Conservation (phyloP, 1,140 invertebrate genomes). For the Neotoxoptera formosana region DNA sequence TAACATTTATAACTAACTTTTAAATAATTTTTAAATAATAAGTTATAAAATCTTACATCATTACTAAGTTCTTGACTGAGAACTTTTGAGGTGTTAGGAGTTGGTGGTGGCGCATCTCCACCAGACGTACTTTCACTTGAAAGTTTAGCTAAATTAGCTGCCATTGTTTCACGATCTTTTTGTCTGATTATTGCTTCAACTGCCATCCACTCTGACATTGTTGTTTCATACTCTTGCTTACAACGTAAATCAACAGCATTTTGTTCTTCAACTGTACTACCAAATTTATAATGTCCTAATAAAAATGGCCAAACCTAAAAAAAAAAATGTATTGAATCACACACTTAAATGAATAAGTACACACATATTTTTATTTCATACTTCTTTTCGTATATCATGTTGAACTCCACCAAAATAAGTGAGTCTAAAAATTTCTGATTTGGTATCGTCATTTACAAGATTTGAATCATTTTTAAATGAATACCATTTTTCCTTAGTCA, state of each 20-base stretch:
- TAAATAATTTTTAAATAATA: background rate
- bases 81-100: slow-evolving; percentile 55
- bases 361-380: slow-evolving; percentile 60
- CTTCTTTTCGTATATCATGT: slow-evolving; percentile 78
- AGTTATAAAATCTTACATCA: slow-evolving; percentile 64
- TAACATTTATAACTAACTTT: background rate
- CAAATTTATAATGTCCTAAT: slow-evolving; percentile 85
- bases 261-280: slow-evolving; percentile 75
- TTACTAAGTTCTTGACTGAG: slow-evolving; percentile 66
- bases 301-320: slow-evolving; percentile 87
- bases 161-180: slow-evolving; percentile 76
- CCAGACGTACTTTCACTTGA: slow-evolving; percentile 68
- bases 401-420: slow-evolving; percentile 89
- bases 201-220: slow-evolving; percentile 93
- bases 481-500: slow-evolving; percentile 76
- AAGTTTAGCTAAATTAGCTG: slow-evolving; percentile 69
- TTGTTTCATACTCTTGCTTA: slow-evolving; percentile 82
- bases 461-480: slow-evolving; percentile 68
- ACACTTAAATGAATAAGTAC: background rate
- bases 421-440: slow-evolving; percentile 79
- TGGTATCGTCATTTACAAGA: slow-evolving; percentile 66
- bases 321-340: background rate
- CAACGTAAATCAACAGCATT: slow-evolving; percentile 73
- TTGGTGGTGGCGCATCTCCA: slow-evolving; percentile 60
- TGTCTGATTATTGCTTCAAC: slow-evolving; percentile 91